Evolutionary conservation across 2,113 vertebrate species (phyloP).

Genomic region (Rostratula benghalensis): DNA sequence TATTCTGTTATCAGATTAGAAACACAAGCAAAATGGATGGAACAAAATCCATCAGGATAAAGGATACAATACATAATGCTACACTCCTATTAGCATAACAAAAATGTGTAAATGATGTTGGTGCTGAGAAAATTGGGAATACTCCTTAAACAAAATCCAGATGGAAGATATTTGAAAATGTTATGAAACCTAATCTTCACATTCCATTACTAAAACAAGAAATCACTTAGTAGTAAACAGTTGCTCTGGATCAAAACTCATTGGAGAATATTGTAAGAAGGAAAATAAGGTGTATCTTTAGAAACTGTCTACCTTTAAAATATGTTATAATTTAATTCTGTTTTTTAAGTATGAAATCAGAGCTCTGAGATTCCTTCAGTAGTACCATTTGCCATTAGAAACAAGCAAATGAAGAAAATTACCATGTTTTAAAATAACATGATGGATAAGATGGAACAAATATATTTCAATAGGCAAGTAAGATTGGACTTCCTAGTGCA

Average conservation of each 20-base stretch:
- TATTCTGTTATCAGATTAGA: constrained; percentile 33
- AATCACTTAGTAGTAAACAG: background rate
- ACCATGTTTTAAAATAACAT: background rate
- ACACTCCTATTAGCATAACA: constrained; percentile 4
- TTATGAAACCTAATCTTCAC: constrained; percentile 1
- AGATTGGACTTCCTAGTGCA: background rate
- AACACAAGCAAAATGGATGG: constrained; percentile 10
- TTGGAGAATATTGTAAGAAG: background rate
- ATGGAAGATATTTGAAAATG: background rate
- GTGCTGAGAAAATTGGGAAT: background rate
- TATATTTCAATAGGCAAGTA: background rate
- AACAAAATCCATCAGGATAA: constrained; percentile 13
- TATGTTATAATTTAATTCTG: background rate
- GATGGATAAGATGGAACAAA: background rate
- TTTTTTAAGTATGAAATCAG: background rate
- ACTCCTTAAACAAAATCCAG: background rate
- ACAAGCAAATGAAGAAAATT: background rate
- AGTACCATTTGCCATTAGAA: background rate
- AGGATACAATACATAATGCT: background rate
- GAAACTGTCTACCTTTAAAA: background rate
- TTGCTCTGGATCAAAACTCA: background rate
- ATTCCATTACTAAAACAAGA: background rate
- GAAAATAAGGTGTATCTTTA: background rate
- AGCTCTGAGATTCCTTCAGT: background rate
- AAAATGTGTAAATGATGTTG: background rate